Base-by-base conservation (phyloP, 2,113 vertebrate species). In the Galbula dea region DNA sequence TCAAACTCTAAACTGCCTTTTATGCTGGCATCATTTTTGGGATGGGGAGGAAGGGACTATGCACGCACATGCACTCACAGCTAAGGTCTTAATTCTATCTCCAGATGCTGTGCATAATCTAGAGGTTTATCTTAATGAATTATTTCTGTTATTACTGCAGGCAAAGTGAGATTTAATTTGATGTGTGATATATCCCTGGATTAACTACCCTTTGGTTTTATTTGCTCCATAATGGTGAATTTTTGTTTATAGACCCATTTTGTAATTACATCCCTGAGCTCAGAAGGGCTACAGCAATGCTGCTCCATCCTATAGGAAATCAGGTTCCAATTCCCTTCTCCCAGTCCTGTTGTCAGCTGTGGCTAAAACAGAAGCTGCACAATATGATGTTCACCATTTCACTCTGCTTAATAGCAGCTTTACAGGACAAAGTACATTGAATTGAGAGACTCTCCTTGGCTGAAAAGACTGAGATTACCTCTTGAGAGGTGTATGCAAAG, bases 51-150 rank as follows among this genome's bases (percentile, higher is more conserved):
- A 80, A 83, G 48, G 32, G 73, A 89, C 19, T 11, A 24, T 83
- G 81, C 91, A 68, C 37, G 71, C 77, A 94, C 88, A 89, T 65
- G 71, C 74, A 89, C 87, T 89, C 89, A 61, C 89, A 90, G 92
- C 73, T 93, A 95, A 94, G 95, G 95, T 95, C 94, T 94, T 96
- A 96, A 96, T 96, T 95, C 94, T 84, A 95, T 93, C 95, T 96
- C 94, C 96, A 96, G 96, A 96, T 96, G 96, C 88, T 96, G 83
- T 90, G 90, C 86, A 95, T 96, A 96, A 96, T 96, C 96, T 95
- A 94, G 96, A 96, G 96, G 96, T 96, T 96, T 96, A 96, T 96
- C 94, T 93, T 96, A 96, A 96, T 96, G 94, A 96, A 96, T 96
- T 95, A 96, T 96, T 96, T 96, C 96, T 96, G 96, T 96, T 96